Base-by-base conservation (phyloP, 1,140 invertebrate genomes). In the Philotrypesis tridentata region DNA sequence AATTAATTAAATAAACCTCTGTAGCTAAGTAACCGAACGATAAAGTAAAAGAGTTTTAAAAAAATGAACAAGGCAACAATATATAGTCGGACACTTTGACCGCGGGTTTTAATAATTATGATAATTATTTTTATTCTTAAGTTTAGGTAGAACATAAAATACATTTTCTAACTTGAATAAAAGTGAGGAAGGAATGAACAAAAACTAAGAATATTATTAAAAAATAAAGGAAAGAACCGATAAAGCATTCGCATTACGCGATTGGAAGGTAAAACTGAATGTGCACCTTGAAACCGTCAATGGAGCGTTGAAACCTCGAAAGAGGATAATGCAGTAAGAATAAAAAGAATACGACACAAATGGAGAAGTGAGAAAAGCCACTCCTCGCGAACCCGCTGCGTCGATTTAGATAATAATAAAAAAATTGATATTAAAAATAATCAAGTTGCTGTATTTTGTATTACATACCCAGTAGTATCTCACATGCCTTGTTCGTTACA, bases 361-460 rank as follows among this genome's bases (percentile, higher is more conserved):
- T 6, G 14, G 7, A 7, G 27, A 6, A 79, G 23, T 25, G 68
- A 27, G 33, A 79, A 23, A 27, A 55, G 5, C 48, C 61, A 37
- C 80, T 85, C 60, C 76, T 82, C 55, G 48, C 5, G 65, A 82
- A 85, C 76, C 82, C 83, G 82, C 82, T 85, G 83, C 85, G 84
- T 85, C 85, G 83, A 85, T 84, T n/a, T 84, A 84, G 82, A 85
- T 84, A 85, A 84, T 86, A 86, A 84, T 82, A 85, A 85, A 86
- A 79, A 85, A 85, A 85, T 85, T 83, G 61, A 63, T 82, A 82
- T 55, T 79, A 80, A 73, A 76, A 79, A 76, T 85, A 80, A 27
- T 71, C 77, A n/a, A 82, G 7, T 82, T 48, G 37, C 43, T 82
- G 60, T 82, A 78, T 82, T 82, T 82, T 78, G 25, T 82, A 73